Percentiles rank a stretch among this genome's conserved stretches.
phyloP scores from a whole-genome alignment of 1,140 invertebrate genomes.

The Triops cancriformis region DNA sequence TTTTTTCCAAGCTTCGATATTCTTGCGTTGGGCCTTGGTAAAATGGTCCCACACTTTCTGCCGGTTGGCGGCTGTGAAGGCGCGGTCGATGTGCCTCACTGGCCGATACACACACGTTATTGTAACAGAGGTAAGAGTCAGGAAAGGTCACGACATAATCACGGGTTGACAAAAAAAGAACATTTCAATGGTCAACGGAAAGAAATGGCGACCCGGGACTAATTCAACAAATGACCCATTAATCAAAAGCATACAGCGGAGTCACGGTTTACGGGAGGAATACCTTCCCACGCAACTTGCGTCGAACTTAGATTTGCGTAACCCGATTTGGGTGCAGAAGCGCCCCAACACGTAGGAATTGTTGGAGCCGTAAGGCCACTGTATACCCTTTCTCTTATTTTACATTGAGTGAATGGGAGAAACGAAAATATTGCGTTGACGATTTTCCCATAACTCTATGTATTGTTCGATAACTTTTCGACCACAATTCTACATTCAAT shows the following conservation, averaged over 20 bases:
- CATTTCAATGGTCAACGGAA: slow-evolving; percentile 17
- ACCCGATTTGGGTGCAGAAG: no score
- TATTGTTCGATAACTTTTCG: no score
- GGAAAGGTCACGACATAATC: slow-evolving; percentile 13
- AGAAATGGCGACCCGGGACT: background rate
- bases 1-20: slow-evolving; percentile 95
- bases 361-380: no score
- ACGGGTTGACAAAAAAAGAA: slow-evolving; percentile 30
- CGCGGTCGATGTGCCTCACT: slow-evolving; percentile 97
- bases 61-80: slow-evolving; percentile 85
- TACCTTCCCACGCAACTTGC: no score
- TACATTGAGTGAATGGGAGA: no score
- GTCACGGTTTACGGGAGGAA: no score
- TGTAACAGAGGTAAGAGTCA: slow-evolving; percentile 23
- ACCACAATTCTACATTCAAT: no score
- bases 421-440: no score
- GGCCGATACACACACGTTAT: slow-evolving; percentile 21
- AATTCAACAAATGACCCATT: background rate
- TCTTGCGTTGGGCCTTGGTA: slow-evolving; percentile 95
- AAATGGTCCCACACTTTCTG: slow-evolving; percentile 99
- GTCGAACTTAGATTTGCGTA: no score
- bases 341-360: no score
- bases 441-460: no score
- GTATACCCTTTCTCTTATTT: no score
- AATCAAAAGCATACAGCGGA: background rate